Conservation (phyloP, 1,140 invertebrate species). For the Tetraneura akinire region DNA sequence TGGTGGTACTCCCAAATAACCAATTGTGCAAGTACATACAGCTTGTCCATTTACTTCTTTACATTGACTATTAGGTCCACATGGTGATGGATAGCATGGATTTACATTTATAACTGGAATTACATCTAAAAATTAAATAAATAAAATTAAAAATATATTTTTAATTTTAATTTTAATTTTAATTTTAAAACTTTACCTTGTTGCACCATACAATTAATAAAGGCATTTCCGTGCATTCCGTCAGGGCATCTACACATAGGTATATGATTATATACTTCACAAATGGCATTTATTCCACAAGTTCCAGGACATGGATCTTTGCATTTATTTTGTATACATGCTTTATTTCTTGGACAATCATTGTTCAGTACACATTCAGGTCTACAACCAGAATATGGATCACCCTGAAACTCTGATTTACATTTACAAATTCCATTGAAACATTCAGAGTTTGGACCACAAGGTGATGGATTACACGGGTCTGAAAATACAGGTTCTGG, state of each 20-base stretch:
- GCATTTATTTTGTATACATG: conserved; percentile 72
- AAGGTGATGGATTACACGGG: conserved; percentile 67
- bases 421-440: conserved; percentile 66
- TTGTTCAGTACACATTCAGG: conserved; percentile 70
- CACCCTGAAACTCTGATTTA: conserved; percentile 69
- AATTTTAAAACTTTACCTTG: conserved; percentile 52
- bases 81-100: conserved; percentile 73
- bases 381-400: conserved; percentile 68
- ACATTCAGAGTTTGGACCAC: conserved; percentile 75
- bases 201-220: conserved; percentile 64
- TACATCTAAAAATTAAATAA: conserved; percentile 53
- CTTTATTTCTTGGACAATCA: conserved; percentile 69
- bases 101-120: conserved; percentile 59
- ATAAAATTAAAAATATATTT: conserved; percentile 50
- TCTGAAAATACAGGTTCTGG: conserved; percentile 56
- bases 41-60: conserved; percentile 67
- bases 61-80: conserved; percentile 70
- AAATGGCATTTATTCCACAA: conserved; percentile 73
- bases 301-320: conserved; percentile 73
- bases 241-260: conserved; percentile 72
- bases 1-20: conserved; percentile 60
- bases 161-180: background rate
- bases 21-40: conserved; percentile 68
- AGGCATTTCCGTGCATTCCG: conserved; percentile 70
- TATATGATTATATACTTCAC: conserved; percentile 70